Base-by-base conservation (phyloP, 2,888 invertebrate genomes). In the Amiota communis region DNA sequence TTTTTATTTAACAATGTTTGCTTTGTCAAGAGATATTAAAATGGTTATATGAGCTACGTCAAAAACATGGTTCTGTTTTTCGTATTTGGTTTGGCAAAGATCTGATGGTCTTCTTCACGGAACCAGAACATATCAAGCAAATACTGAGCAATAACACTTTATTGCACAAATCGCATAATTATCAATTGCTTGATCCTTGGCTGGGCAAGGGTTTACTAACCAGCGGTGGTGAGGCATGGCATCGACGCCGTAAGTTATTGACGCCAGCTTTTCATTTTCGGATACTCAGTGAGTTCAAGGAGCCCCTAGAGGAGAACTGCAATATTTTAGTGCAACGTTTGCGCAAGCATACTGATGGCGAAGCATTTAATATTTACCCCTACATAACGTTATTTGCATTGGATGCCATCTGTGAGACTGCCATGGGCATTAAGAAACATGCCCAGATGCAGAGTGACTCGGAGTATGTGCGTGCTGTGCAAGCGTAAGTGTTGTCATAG, bases 241-340 rank as follows among this genome's bases (percentile, higher is more conserved):
- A 91, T 81, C 89, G 89, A 0, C 91, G 93, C n/a, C 91, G 95
- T 67, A 95, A 94, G 88, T 91, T 95, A 74, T 86, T 96, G 70
- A 95, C 95, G 0, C 95, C 95, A 0, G 93, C 95, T 0, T 96
- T 95, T 87, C 96, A 96, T 87, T 95, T 95, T 87, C 93, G 93
- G 81, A 95, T 95, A 74, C 89, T 96, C 53, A 92, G 94, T 84
- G 92, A 94, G 81, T 95, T 95, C 87, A 89, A 94, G 64, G 92
- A 93, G 1, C 92, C 94, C 0, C 94, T 95, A 88, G 93, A 94
- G 80, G 92, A 92, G 75, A 93, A 94, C 78, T 91, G 92, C 17
- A 89, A 91, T 59, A 91, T 93, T 15, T 88, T 95, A 75, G 87
- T 92, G 0, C 79, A 78, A 4, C 82, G 80, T 36, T 74, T 89